A percentile compares a stretch with the other conserved stretches of the same genome.
Conservation (phyloP, 2,888 invertebrate genomes). For the Heliconius ismenius region DNA sequence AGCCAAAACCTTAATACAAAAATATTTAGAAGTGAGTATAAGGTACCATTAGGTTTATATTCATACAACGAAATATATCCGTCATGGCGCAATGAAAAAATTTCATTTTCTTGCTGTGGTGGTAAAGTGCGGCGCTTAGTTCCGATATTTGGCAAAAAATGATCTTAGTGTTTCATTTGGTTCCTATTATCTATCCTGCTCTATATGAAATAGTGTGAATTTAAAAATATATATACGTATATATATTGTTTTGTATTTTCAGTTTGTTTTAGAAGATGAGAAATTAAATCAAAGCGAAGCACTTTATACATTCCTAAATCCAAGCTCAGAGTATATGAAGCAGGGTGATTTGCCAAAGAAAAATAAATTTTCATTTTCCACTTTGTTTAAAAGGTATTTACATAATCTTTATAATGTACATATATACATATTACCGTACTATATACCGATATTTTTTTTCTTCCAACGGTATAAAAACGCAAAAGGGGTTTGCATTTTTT, state of each 20-base stretch:
- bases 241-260: conserved; percentile 31
- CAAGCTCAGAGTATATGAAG: conserved; percentile 94
- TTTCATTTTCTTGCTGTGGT: too few relatives aligned
- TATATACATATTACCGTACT: too few relatives aligned
- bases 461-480: too few relatives aligned
- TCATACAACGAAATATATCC: background rate
- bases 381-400: conserved; percentile 90
- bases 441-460: too few relatives aligned
- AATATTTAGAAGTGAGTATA: conserved; percentile 89
- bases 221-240: too few relatives aligned
- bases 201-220: too few relatives aligned
- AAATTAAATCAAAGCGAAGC: conserved; percentile 93
- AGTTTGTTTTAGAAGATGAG: conserved; percentile 94
- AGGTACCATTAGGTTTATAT: background rate
- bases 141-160: too few relatives aligned
- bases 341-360: conserved; percentile 91
- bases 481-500: too few relatives aligned
- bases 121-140: too few relatives aligned
- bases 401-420: background rate
- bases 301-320: conserved; percentile 94
- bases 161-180: too few relatives aligned
- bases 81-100: too few relatives aligned
- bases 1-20: conserved; percentile 91
- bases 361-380: conserved; percentile 92
- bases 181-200: too few relatives aligned